phyloP scores from a whole-genome alignment of 64 coral and sea anemone genomes.

The Astreopora myriophthalma region DNA sequence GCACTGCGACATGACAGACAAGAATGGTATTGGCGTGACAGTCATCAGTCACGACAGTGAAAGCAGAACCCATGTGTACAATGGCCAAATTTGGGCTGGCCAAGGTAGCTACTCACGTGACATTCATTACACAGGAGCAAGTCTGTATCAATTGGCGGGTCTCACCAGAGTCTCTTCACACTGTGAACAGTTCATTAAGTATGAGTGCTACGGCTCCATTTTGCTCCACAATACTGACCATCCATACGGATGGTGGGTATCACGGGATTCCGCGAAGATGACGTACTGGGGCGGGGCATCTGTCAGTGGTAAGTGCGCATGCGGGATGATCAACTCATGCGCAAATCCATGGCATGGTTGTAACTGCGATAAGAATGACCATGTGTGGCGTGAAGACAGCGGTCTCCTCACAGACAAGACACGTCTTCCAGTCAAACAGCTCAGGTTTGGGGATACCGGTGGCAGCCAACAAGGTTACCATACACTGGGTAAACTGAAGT shows the following conservation, averaged over 20 bases:
- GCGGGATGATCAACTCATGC: too few species aligned
- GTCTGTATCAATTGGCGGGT: not conserved
- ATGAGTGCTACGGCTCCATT: not conserved
- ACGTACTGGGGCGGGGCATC: constrained; percentile 9
- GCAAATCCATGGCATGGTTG: too few species aligned
- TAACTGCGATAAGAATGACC: too few species aligned
- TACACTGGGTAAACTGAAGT: not conserved
- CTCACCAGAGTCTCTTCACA: not conserved
- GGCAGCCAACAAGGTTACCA: too few species aligned
- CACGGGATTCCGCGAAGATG: not conserved
- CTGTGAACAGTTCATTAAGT: constrained; percentile 56
- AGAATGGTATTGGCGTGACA: constrained; percentile 34
- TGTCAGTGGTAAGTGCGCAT: not conserved
- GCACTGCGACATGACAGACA: constrained; percentile 51
- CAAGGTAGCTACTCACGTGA: constrained; percentile 16
- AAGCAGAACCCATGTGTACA: not conserved
- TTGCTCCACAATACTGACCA: too few species aligned
- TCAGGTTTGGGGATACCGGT: too few species aligned
- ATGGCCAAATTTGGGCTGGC: not conserved
- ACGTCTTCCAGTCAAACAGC: too few species aligned
- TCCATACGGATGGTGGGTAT: not conserved
- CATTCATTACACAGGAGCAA: constrained; percentile 7
- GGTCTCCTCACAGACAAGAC: too few species aligned
- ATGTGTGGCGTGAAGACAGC: too few species aligned
- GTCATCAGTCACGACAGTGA: constrained; percentile 17